phyloP scores from a whole-genome alignment of 2,797 vertebrate genomes.

The Sebastes baramenuke region DNA sequence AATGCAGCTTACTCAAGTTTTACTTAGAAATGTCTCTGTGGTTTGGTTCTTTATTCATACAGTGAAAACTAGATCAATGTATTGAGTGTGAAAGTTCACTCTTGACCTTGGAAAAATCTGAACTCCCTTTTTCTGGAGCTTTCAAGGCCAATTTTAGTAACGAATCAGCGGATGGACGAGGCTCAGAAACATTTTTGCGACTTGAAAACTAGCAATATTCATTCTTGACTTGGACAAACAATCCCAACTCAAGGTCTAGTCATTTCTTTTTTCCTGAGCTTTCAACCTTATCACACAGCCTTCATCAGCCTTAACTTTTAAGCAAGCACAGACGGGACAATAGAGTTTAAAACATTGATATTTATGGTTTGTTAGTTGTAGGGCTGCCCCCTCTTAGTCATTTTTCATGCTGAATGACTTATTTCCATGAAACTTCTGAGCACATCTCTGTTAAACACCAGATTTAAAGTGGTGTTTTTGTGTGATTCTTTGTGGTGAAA shows the following conservation, averaged over 20 bases:
- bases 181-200: neutral
- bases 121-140: neutral
- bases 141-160: neutral
- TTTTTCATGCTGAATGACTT: too few species aligned
- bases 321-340: neutral
- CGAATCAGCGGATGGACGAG: neutral
- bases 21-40: neutral
- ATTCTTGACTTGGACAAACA: neutral
- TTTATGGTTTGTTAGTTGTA: neutral
- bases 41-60: neutral
- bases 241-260: neutral
- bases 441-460: too few species aligned
- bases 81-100: neutral
- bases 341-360: neutral
- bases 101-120: neutral
- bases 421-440: too few species aligned
- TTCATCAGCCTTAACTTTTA: neutral
- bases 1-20: neutral
- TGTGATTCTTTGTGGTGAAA: too few species aligned
- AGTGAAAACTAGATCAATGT: neutral
- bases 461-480: too few species aligned
- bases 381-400: too few species aligned
- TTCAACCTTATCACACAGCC: too few species aligned
- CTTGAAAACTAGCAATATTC: neutral
- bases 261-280: neutral